A percentile compares a stretch with the other conserved stretches of the same genome.
Conservation (phyloP, 2,888 invertebrate species). For the Arenicola marina region DNA sequence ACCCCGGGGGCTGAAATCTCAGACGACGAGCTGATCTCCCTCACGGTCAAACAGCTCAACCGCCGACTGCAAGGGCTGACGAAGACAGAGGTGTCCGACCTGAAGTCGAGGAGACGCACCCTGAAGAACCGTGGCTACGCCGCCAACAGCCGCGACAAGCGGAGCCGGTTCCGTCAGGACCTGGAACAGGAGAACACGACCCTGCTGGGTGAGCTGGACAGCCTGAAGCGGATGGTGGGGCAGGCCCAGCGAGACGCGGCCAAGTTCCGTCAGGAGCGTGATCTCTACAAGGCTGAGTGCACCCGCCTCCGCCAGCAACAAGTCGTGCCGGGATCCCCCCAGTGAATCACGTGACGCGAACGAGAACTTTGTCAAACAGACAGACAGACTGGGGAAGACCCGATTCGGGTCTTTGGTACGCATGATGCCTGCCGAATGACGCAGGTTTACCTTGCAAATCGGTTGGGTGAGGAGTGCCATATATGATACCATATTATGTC, state of each 20-base stretch:
- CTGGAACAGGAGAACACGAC: background rate
- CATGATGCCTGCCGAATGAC: too few species aligned
- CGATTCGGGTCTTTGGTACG: too few species aligned
- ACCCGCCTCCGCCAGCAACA: background rate
- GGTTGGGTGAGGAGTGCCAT: too few species aligned
- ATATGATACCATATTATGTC: too few species aligned
- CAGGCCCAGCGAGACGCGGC: background rate
- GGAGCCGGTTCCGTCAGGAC: background rate
- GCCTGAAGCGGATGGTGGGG: background rate
- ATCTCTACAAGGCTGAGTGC: background rate
- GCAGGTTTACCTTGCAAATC: too few species aligned
- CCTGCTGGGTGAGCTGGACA: background rate
- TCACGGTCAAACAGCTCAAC: slow-evolving; percentile 10
- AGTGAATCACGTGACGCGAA: background rate
- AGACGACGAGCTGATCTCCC: slow-evolving; percentile 6
- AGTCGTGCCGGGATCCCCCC: background rate
- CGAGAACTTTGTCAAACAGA: too few species aligned
- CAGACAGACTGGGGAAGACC: too few species aligned
- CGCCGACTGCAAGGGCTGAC: background rate
- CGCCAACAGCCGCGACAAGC: slow-evolving; percentile 9
- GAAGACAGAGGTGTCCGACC: slow-evolving; percentile 25
- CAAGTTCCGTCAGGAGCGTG: background rate
- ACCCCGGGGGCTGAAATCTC: slow-evolving; percentile 1
- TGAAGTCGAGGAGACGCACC: slow-evolving; percentile 15
- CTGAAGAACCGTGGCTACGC: slow-evolving; percentile 22